A percentile compares a stretch with the other conserved stretches of the same genome.
Conservation (phyloP, 2,797 vertebrate genomes). For the Coilia nasus region DNA sequence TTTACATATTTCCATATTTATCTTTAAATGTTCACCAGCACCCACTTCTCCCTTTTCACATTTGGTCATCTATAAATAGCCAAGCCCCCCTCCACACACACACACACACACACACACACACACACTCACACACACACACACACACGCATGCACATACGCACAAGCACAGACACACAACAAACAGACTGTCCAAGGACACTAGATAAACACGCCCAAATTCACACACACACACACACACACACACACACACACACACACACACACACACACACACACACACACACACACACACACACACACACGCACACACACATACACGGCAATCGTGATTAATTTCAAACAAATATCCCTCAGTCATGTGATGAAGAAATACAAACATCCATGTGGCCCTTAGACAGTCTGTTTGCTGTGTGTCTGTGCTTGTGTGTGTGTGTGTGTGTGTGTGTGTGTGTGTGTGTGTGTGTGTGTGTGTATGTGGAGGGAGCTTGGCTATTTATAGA, state of each 20-base stretch:
- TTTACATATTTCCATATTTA: constrained; percentile 78
- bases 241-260: no score
- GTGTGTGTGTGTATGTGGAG: no score
- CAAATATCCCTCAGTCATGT: no score
- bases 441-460: no score
- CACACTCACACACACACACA: background rate
- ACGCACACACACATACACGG: background rate
- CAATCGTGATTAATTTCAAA: no score
- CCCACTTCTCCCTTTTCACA: constrained; percentile 58
- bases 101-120: constrained; percentile 22
- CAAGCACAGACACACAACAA: background rate
- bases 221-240: background rate
- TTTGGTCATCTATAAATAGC: constrained; percentile 68
- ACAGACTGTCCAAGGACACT: background rate
- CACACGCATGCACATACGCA: constrained; percentile 20
- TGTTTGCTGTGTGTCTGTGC: no score
- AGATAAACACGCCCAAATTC: constrained; percentile 34
- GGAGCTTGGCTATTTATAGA: no score
- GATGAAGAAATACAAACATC: no score
- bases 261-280: background rate
- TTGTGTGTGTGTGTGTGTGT: no score
- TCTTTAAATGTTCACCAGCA: constrained; percentile 61
- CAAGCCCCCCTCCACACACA: constrained; percentile 3
- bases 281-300: background rate
- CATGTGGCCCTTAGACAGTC: no score